Conservation (phyloP, 2,888 invertebrate species). For the Deroplatys truncata region DNA sequence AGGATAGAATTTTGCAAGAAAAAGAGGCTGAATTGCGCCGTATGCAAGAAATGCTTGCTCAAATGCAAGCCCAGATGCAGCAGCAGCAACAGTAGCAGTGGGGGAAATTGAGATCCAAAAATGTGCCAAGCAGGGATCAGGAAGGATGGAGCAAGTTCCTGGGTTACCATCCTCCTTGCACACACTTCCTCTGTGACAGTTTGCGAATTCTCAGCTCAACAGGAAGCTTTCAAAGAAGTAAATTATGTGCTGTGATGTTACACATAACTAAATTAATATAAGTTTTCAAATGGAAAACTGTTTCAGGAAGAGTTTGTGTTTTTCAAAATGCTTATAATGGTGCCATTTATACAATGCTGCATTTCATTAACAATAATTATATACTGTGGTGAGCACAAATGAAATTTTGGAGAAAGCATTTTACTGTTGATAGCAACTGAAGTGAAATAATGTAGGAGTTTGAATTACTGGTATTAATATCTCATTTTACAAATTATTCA, state of each 20-base stretch:
- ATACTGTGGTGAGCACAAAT: neutral
- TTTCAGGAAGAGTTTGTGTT: neutral
- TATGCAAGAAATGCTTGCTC: conserved; percentile 93
- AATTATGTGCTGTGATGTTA: neutral
- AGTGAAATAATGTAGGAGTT: neutral
- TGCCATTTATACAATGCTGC: neutral
- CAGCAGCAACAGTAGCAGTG: conserved; percentile 43
- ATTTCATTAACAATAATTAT: neutral
- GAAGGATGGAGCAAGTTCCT: neutral
- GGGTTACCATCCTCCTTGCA: neutral
- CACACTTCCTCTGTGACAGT: neutral
- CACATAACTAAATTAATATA: neutral
- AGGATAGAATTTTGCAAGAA: conserved; percentile 80
- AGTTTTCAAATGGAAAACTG: neutral
- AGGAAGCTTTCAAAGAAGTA: neutral
- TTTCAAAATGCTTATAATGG: neutral
- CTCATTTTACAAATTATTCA: neutral
- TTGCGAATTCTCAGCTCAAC: neutral
- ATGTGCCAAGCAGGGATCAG: neutral
- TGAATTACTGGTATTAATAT: neutral
- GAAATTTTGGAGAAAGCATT: neutral
- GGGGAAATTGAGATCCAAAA: neutral
- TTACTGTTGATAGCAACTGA: neutral
- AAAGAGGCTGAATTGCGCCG: conserved; percentile 88
- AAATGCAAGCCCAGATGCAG: conserved; percentile 94